Evolutionary conservation across 1,140 invertebrate species (phyloP).

Genomic region (Zeugodacus cucurbitae): DNA sequence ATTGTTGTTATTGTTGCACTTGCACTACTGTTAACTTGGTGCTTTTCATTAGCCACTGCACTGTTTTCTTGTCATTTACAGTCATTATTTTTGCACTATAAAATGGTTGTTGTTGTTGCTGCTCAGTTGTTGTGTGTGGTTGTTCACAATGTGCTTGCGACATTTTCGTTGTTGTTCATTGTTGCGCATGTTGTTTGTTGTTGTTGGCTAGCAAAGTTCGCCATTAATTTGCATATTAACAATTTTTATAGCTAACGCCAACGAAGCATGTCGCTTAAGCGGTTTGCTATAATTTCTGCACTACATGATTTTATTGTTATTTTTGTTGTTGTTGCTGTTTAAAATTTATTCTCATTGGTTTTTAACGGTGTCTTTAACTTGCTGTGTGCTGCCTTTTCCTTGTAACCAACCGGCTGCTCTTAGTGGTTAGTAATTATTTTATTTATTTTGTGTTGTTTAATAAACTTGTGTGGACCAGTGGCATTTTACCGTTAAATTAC

Average conservation of each 20-base stretch:
- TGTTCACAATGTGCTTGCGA: background rate
- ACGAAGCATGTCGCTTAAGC: background rate
- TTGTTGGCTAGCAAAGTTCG: background rate
- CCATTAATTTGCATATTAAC: slow-evolving; percentile 36
- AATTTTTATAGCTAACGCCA: background rate
- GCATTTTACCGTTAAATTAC: background rate
- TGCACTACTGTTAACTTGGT: background rate
- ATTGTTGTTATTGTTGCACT: background rate
- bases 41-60: background rate
- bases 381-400: background rate
- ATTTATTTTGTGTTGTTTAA: background rate
- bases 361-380: background rate
- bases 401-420: background rate
- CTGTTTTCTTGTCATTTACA: background rate
- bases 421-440: background rate
- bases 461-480: background rate
- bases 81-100: slow-evolving; percentile 15
- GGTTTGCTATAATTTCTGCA: background rate
- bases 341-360: background rate
- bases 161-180: background rate
- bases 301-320: background rate
- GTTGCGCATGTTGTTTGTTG: background rate
- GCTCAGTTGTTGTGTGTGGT: background rate
- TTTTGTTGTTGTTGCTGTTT: background rate
- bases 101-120: background rate